These are phyloP conservation scores for Sarcophaga rosellei DNA, from an alignment of 2,888 invertebrate species.

Conservation along the genomic window DNA sequence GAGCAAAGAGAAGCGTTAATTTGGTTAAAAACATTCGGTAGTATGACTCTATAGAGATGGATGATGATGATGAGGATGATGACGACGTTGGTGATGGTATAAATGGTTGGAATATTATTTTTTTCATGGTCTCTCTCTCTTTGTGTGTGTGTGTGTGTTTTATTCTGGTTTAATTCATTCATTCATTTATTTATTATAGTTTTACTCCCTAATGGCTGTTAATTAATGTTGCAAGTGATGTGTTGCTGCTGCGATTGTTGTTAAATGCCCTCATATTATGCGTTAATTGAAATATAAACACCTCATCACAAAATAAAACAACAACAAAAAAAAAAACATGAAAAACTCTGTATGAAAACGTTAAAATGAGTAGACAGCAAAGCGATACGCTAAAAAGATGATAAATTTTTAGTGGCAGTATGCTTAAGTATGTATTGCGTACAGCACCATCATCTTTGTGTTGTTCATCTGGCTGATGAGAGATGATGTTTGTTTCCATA, in stretches of 20 bases:
- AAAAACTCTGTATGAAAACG: neutral
- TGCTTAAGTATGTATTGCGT: neutral
- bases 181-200: constrained; percentile 46
- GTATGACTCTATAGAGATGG: too few relatives aligned
- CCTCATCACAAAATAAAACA: constrained; percentile 51
- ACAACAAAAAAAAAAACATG: neutral
- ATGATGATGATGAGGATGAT: neutral
- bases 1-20: constrained; percentile 58
- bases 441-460: constrained; percentile 38
- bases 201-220: constrained; percentile 61
- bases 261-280: constrained; percentile 64
- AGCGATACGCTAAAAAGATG: constrained; percentile 14
- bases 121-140: constrained; percentile 9
- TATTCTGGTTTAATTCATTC: neutral
- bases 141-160: neutral
- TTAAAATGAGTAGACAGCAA: neutral
- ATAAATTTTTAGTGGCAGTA: constrained; percentile 25
- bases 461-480: constrained; percentile 14
- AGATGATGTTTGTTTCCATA: constrained; percentile 50
- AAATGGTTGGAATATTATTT: constrained; percentile 37
- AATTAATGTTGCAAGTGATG: constrained; percentile 50
- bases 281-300: constrained; percentile 68
- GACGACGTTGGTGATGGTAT: constrained; percentile 12
- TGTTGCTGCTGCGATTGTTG: constrained; percentile 32
- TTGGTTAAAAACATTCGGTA: constrained; percentile 46